A percentile compares a stretch with the other conserved stretches of the same genome.
Evolutionary conservation across 2,113 vertebrate species (phyloP).

Genomic region (Triplophysa dalaica): DNA sequence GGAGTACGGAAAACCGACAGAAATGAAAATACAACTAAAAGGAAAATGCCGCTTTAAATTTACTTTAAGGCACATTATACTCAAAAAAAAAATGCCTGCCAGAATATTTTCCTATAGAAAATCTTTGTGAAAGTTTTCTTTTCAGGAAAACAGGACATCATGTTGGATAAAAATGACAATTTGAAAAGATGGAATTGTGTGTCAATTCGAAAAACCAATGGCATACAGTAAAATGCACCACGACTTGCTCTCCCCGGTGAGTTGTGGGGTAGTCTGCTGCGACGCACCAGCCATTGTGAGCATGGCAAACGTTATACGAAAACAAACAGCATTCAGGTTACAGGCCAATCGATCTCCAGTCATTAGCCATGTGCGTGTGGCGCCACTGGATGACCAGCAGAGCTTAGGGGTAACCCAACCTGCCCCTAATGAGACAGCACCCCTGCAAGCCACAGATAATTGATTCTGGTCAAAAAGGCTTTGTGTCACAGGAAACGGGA

Average conservation of each 20-base stretch:
- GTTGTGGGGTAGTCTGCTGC: slow-evolving; percentile 54
- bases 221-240: slow-evolving; percentile 20
- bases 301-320: slow-evolving; percentile 67
- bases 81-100: slow-evolving; percentile 45
- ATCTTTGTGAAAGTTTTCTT: not conserved
- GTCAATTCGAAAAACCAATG: not conserved
- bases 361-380: slow-evolving; percentile 75
- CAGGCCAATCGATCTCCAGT: slow-evolving; percentile 73
- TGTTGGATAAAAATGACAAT: not conserved
- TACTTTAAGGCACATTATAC: not conserved
- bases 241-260: slow-evolving; percentile 35
- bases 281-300: slow-evolving; percentile 59
- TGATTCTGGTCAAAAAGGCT: slow-evolving; percentile 63
- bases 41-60: no score
- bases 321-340: slow-evolving; percentile 72
- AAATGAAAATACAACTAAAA: no score
- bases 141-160: not conserved
- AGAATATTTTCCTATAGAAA: slow-evolving; percentile 35
- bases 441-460: slow-evolving; percentile 58
- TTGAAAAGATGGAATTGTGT: not conserved
- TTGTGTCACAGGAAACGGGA: slow-evolving; percentile 66
- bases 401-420: slow-evolving; percentile 68
- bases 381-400: slow-evolving; percentile 69
- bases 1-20: no score
- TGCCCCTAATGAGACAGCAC: slow-evolving; percentile 57